These are phyloP conservation scores for Clavelina lepadiformis DNA, from an alignment of 23 tunicate species.

Conservation along the genomic window DNA sequence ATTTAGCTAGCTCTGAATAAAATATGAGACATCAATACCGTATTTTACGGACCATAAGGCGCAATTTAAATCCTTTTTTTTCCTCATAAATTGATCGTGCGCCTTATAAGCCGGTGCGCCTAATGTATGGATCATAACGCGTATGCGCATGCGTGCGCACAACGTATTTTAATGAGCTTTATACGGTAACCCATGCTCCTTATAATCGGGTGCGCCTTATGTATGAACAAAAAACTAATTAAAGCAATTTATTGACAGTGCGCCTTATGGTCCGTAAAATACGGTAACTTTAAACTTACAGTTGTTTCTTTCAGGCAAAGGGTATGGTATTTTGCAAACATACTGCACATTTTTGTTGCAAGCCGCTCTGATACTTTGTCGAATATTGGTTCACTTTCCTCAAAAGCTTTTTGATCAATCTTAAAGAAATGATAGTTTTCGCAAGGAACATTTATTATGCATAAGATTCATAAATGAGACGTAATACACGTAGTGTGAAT, in stretches of 20 bases:
- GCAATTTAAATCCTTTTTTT: no score
- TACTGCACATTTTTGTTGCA: slow-evolving; percentile 5
- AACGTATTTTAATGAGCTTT: no score
- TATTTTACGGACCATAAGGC: no score
- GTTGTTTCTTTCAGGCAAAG: slow-evolving; percentile 60
- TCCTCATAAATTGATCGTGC: no score
- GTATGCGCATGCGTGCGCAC: no score
- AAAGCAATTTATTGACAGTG: neutral
- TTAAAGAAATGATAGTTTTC: slow-evolving; percentile 1
- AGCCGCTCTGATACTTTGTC: slow-evolving; percentile 34
- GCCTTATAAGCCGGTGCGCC: no score
- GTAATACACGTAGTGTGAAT: neutral
- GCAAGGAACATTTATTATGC: neutral
- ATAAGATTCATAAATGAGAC: neutral
- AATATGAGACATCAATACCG: slow-evolving; percentile 2
- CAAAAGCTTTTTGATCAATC: slow-evolving; percentile 35
- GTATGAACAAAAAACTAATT: no score
- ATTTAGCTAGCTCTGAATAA: neutral
- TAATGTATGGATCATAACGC: no score
- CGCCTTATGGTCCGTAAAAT: neutral
- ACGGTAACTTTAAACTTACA: slow-evolving; percentile 20
- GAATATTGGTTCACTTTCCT: slow-evolving; percentile 63
- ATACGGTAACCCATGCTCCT: no score
- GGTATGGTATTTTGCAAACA: slow-evolving; percentile 60
- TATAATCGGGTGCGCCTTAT: no score